phyloP scores from a whole-genome alignment of 2,888 invertebrate species.

The Cremastinae sp. region DNA sequence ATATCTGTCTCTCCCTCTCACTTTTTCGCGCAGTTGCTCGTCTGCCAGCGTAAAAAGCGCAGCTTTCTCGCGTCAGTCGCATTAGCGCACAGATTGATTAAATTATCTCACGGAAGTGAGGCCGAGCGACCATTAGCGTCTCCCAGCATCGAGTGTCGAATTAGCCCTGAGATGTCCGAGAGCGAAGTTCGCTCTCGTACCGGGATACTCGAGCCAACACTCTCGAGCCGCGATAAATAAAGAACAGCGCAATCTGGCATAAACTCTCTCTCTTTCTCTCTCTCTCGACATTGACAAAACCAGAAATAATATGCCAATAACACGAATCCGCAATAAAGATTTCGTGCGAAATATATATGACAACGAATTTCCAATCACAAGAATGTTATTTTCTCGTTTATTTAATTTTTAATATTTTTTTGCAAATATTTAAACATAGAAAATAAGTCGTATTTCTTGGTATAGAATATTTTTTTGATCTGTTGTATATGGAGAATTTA shows the following conservation, averaged over 20 bases:
- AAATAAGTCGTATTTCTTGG: not conserved
- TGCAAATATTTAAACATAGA: not conserved
- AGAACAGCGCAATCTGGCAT: slow-evolving; percentile 20
- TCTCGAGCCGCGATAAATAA: slow-evolving; percentile 59
- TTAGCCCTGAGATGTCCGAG: slow-evolving; percentile 56
- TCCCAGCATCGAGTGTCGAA: slow-evolving; percentile 60
- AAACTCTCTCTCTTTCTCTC: not conserved
- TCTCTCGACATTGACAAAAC: not conserved
- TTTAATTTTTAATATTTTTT: slow-evolving; percentile 9
- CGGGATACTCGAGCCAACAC: slow-evolving; percentile 46
- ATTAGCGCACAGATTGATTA: slow-evolving; percentile 60
- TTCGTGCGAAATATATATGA: too few species aligned
- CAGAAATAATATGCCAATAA: too few species aligned
- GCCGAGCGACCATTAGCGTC: slow-evolving; percentile 58
- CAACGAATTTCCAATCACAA: not conserved
- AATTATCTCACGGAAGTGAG: slow-evolving; percentile 58
- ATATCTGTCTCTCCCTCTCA: not conserved
- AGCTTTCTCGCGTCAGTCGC: slow-evolving; percentile 45
- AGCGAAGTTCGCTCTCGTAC: slow-evolving; percentile 33
- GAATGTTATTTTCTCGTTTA: not conserved
- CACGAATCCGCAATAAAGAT: too few species aligned
- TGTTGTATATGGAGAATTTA: too few species aligned
- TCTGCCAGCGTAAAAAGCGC: slow-evolving; percentile 25
- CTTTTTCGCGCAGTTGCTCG: slow-evolving; percentile 14
- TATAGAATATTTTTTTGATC: too few species aligned